Conservation (phyloP, 2,888 invertebrate genomes). For the Ophioninae sp. region DNA sequence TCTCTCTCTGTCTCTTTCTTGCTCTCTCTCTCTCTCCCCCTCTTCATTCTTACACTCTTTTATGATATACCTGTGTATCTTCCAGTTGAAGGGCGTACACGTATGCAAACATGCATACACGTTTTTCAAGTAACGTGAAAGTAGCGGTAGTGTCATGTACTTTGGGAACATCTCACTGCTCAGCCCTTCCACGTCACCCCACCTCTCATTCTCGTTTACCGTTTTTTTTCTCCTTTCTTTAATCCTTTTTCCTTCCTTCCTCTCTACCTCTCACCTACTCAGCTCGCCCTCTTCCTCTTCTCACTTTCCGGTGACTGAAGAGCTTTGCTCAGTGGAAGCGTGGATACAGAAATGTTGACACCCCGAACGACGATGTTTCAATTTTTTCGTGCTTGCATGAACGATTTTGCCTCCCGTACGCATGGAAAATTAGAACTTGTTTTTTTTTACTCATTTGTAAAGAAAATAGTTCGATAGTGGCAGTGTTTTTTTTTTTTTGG, state of each 20-base stretch:
- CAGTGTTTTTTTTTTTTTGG: no score
- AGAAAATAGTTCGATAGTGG: no score
- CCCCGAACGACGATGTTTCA: conserved; percentile 46
- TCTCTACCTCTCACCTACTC: not conserved
- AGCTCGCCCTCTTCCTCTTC: not conserved
- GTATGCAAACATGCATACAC: conserved; percentile 18
- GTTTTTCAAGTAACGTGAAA: conserved; percentile 26
- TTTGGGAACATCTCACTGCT: conserved; percentile 57
- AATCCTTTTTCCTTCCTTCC: conserved; percentile 18
- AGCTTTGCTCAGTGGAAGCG: conserved; percentile 49
- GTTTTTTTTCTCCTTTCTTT: not conserved
- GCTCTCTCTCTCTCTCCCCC: conserved; percentile 38
- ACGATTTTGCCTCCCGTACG: conserved; percentile 29
- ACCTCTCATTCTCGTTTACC: conserved; percentile 45
- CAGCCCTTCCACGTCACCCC: conserved; percentile 26
- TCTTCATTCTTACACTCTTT: conserved; percentile 15
- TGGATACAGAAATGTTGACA: conserved; percentile 61
- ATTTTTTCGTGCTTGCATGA: conserved; percentile 42
- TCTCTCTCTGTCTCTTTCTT: conserved; percentile 22
- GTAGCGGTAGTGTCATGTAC: conserved; percentile 52
- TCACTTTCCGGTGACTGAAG: conserved; percentile 31
- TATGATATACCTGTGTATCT: conserved; percentile 10
- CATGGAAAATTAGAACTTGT: not conserved
- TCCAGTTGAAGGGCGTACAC: not conserved
- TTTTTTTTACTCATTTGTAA: not conserved